phyloP scores from a whole-genome alignment of 2,797 vertebrate genomes.

The Microhierax caerulescens region DNA sequence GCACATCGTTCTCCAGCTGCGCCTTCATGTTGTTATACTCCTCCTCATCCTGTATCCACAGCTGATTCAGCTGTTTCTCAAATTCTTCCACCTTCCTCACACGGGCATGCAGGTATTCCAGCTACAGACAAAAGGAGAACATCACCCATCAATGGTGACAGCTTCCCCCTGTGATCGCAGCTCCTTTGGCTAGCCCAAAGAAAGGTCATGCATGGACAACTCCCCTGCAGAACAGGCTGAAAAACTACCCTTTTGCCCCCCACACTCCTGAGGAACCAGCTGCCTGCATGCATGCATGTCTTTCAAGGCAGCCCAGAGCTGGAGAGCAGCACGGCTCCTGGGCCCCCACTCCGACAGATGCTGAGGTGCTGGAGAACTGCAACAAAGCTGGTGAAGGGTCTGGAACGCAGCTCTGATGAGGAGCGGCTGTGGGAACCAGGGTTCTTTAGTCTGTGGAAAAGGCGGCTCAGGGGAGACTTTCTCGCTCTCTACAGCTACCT shows the following conservation, averaged over 20 bases:
- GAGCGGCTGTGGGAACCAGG: neutral
- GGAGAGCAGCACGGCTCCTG: neutral
- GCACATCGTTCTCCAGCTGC: slow-evolving; percentile 70
- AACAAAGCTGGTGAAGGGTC: too few species aligned
- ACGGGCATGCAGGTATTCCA: slow-evolving; percentile 70
- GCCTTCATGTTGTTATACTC: slow-evolving; percentile 66
- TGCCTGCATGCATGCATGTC: accelerated
- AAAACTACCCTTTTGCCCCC: neutral
- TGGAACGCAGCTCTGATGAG: neutral
- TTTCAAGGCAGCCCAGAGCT: neutral
- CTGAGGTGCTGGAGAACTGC: too few species aligned
- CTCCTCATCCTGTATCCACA: slow-evolving; percentile 68
- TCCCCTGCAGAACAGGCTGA: neutral
- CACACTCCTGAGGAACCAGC: neutral
- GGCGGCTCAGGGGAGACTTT: too few species aligned
- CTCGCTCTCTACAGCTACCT: too few species aligned
- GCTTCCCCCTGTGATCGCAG: neutral
- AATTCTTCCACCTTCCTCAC: slow-evolving; percentile 76
- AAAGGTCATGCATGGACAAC: neutral
- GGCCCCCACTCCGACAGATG: too few species aligned
- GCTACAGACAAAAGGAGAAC: slow-evolving; percentile 55
- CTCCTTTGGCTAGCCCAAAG: neutral
- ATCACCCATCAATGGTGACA: neutral
- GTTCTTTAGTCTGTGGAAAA: too few species aligned
- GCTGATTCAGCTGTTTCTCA: slow-evolving; percentile 70